Base-by-base conservation (phyloP, 2,797 vertebrate genomes). In the Ceyx erithaca region DNA sequence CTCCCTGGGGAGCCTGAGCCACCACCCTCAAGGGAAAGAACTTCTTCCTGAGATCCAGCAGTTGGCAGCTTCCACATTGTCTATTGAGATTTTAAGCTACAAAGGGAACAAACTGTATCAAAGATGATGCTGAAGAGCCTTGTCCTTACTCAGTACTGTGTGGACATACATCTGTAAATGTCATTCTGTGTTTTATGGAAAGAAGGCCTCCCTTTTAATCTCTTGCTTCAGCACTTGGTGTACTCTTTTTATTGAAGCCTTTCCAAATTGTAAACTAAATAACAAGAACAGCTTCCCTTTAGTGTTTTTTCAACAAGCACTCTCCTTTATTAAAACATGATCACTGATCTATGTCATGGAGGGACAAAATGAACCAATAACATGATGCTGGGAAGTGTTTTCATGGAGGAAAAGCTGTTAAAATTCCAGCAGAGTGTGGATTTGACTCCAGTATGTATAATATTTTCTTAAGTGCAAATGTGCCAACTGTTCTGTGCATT, bases 191-290 rank as follows among this genome's bases (percentile, higher is more conserved):
- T 62, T 80, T 91, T 87, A 35, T 45, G 58, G 57, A 75, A 93
- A 69, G 55, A 86, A 66, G 45, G 57, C 22, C 40, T 85, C 58
- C 78, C 62, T 71, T 59, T 33, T 73, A 69, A 91, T 33, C 37
- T 62, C 3, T 82, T 87, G 28, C 43, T 79, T 72, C 84, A 82
- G 52, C 37, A 62, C 68, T 93, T 85, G 43, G 18, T 81, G 58
- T 91, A 61, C 82, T 64, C 45, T 71, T 28, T 78, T 93, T 96
- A 93, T 92, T 94, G 92, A 96, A 86, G 63, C 67, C 68, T 75
- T 96, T 96, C 90, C 66, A 92, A 87, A 92, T 17, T 75, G 80
- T 92, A 93, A 95, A 80, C 54, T 37, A 91, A 92, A 92, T 84
- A 31, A 81, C 52, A 55, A 73, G 71, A 90, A 85, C 72, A 76